Evolutionary conservation across 53 echinoderm and acorn worm genomes (phyloP).

Genomic region (Holothuria scabra): DNA sequence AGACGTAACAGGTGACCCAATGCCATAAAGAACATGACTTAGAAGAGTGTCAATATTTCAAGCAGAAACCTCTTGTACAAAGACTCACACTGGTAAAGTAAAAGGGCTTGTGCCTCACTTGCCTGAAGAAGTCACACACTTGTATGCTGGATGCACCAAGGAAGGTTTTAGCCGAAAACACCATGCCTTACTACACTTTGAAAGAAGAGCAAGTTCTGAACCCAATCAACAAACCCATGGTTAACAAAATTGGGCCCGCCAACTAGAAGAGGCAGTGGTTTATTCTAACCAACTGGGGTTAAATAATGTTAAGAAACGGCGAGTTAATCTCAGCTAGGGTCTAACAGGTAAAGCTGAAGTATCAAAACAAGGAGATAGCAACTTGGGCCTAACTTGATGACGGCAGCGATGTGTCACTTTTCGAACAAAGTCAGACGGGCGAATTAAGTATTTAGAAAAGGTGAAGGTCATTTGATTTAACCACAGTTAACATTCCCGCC

Average conservation of each 20-base stretch:
- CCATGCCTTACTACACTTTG: too few relatives aligned
- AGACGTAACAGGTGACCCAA: too few relatives aligned
- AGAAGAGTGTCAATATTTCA: neutral
- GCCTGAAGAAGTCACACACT: too few relatives aligned
- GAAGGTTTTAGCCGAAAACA: too few relatives aligned
- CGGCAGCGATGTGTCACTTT: constrained; percentile 61
- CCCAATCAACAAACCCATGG: too few relatives aligned
- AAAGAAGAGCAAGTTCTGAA: too few relatives aligned
- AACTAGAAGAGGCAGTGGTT: constrained; percentile 44
- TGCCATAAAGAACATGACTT: neutral
- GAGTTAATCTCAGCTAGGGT: constrained; percentile 45
- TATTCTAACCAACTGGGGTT: constrained; percentile 12
- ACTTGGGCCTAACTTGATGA: constrained; percentile 65
- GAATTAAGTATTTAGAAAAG: constrained; percentile 34
- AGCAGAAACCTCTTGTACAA: neutral
- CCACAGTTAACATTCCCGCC: constrained; percentile 45
- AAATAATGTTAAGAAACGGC: constrained; percentile 39
- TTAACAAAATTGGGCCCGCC: neutral
- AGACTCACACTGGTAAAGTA: neutral
- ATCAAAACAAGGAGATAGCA: neutral
- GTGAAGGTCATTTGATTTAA: constrained; percentile 37
- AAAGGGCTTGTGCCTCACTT: too few relatives aligned
- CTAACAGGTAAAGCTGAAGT: constrained; percentile 50
- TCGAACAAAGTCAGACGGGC: constrained; percentile 49
- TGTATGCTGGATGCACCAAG: too few relatives aligned